Evolutionary conservation across 2,113 vertebrate genomes (phyloP), one percentile per base, ranked within the genome.

Genomic region (Gobiocypris rarus): DNA sequence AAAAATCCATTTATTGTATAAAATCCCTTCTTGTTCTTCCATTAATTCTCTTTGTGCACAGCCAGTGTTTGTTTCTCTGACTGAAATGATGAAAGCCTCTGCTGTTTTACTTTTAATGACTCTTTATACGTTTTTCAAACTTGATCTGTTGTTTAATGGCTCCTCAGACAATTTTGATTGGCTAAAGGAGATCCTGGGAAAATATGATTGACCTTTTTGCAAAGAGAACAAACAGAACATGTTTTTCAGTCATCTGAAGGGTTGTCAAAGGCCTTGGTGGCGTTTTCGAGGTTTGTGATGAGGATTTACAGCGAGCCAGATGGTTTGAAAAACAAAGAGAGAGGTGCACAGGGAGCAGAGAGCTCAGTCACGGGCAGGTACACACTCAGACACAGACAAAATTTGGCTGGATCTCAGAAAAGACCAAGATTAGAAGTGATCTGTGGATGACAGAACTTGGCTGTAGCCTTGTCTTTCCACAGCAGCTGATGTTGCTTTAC

Each of bases 301-400:
- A 24, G 56, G 19, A 41, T 77, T 38, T 58, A 77, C 75, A 77
- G 34, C n/a, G 10, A 77, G 52, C 15, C 75, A n/a, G 34, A 56
- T 56, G 10, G 75, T 58, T 56, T 15, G 52, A 77, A 31, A 14
- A 31, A 56, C 52, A 58, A 41, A 77, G 10, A n/a, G 75, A 41
- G 34, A 41, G 10, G 54, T 77, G 56, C 31, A 4, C 73, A 9
- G 73, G 24, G 45, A 52, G 45, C 48, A 45, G 48, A 31, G 14
- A 75, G 45, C 45, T 50, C 43, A 2, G 41, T 71, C 38, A 71
- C 19, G 38, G 38, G 69, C 38, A 74, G 71, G 43, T 74, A 41
- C 50, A 56, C 17, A 6, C 28, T 22, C 50, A 76, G 28, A 38
- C 24, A 34, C 19, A 75, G 4, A 41, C 31, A 14, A 41, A 38